Conservation (phyloP, 1,140 invertebrate genomes). For the Scaptomyza montana region DNA sequence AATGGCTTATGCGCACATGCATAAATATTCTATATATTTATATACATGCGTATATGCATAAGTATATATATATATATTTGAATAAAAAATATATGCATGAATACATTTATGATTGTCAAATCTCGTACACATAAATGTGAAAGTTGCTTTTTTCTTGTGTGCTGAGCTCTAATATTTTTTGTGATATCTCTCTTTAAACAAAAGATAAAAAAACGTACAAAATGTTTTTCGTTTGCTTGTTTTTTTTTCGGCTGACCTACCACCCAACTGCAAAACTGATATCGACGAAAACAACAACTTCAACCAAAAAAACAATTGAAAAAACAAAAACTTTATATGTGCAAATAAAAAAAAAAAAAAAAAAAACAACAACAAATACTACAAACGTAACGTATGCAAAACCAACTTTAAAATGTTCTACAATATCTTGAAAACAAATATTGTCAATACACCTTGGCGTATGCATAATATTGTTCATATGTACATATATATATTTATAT, state of each 20-base stretch:
- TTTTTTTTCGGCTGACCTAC: constrained; percentile 69
- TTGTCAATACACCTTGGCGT: constrained; percentile 33
- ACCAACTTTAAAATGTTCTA: constrained; percentile 22
- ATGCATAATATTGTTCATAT: constrained; percentile 47
- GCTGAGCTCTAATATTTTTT: constrained; percentile 31
- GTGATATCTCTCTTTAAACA: constrained; percentile 18
- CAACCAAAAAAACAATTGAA: constrained; percentile 33
- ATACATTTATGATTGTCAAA: constrained; percentile 14
- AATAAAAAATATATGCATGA: neutral
- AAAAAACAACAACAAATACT: constrained; percentile 13
- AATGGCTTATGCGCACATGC: neutral
- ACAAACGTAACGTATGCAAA: constrained; percentile 43
- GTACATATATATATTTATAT: constrained; percentile 22
- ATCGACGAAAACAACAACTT: constrained; percentile 54
- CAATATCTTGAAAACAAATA: constrained; percentile 24
- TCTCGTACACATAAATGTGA: neutral
- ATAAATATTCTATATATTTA: neutral
- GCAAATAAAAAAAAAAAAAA: constrained; percentile 25
- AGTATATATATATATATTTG: neutral
- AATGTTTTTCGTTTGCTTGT: constrained; percentile 61
- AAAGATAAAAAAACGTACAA: constrained; percentile 61
- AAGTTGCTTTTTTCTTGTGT: constrained; percentile 25
- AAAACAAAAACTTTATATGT: constrained; percentile 28
- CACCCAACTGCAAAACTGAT: constrained; percentile 67
- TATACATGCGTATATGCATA: constrained; percentile 1